Evolutionary conservation across 2,797 vertebrate genomes (phyloP), one percentile per base, ranked within the genome.

Genomic region (Todus mexicanus): DNA sequence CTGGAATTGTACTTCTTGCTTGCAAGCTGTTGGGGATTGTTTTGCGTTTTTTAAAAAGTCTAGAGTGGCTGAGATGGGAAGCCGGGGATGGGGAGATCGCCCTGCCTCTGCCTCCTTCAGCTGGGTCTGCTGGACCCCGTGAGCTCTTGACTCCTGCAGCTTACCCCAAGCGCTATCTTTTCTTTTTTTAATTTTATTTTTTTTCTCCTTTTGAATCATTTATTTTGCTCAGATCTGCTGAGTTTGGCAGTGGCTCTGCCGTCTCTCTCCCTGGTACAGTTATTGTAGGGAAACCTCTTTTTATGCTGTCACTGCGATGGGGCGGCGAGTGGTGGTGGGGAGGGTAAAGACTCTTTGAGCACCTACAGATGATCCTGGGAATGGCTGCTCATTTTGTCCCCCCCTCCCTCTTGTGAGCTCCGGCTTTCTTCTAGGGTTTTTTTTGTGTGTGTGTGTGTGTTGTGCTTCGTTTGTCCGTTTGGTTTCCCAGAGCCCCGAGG

Each of bases 401-500:
- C n/a, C 35, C 25, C 42, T n/a, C 73, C 29, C 48, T 59, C 92
- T 91, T 89, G 87, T 84, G 68, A 91, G 93, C 93, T 81, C 81
- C 27, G 51, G 65, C 96, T 97, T 97, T 97, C 94, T 96, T 97
- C 88, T 97, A 80, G 87, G 18, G 2, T 63, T 92, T 61, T 56
- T 73, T 57, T 94, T 92, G 48, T 90, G n/a, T n/a, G n/a, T n/a
- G 80, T 57, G 12, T 42, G 27, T 15, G 68, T 84, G 73, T 96
- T 97, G 97, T 95, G 95, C 96, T 91, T 94, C 94, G 89, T 98
- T 97, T 98, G 96, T 98, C 97, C 84, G 98, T 98, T 98, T 98
- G 97, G 97, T 98, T 98, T 98, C 98, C 98, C 98, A 98, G 98
- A 98, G 98, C 97, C 98, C 97, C 93, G 59, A 93, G 72, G 95